Percentiles rank a stretch among this genome's conserved stretches.
Conservation (phyloP, 92 coral and sea anemone species). For the Phenganax stokvisi region DNA sequence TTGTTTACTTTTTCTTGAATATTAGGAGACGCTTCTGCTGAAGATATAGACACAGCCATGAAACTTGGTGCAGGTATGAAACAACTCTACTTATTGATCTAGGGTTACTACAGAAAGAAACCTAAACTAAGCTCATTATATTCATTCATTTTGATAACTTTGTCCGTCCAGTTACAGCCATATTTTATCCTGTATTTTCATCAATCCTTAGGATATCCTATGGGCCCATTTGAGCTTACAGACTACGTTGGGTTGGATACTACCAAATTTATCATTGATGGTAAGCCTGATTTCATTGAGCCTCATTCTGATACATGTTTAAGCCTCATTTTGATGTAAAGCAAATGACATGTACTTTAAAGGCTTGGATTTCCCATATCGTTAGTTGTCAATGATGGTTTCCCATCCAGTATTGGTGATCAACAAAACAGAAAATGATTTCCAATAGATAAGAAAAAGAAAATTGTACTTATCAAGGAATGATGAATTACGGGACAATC, state of each 20-base stretch:
- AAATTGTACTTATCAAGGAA: too few relatives aligned
- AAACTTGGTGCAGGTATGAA: slow-evolving; percentile 87
- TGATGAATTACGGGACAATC: too few relatives aligned
- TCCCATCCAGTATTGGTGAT: too few relatives aligned
- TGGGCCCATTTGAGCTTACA: slow-evolving; percentile 97
- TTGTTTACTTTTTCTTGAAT: not conserved
- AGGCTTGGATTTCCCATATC: too few relatives aligned
- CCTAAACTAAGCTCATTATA: too few relatives aligned
- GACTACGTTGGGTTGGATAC: slow-evolving; percentile 95
- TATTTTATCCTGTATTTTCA: not conserved
- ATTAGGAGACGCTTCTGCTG: slow-evolving; percentile 78
- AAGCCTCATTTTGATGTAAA: too few relatives aligned
- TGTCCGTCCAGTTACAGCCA: not conserved
- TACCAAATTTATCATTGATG: slow-evolving; percentile 77
- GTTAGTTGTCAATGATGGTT: too few relatives aligned
- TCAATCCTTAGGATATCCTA: slow-evolving; percentile 66
- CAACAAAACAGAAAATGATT: too few relatives aligned
- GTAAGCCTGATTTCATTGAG: slow-evolving; percentile 42
- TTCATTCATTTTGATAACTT: not conserved
- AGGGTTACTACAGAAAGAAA: not conserved
- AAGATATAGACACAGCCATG: slow-evolving; percentile 92
- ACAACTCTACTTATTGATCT: too few relatives aligned
- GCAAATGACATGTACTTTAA: too few relatives aligned
- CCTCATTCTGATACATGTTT: not conserved
- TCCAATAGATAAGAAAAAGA: too few relatives aligned